Percentiles rank a stretch among this genome's conserved stretches.
phyloP scores from a whole-genome alignment of 2,888 invertebrate genomes.

The Pediacus dermestoides region DNA sequence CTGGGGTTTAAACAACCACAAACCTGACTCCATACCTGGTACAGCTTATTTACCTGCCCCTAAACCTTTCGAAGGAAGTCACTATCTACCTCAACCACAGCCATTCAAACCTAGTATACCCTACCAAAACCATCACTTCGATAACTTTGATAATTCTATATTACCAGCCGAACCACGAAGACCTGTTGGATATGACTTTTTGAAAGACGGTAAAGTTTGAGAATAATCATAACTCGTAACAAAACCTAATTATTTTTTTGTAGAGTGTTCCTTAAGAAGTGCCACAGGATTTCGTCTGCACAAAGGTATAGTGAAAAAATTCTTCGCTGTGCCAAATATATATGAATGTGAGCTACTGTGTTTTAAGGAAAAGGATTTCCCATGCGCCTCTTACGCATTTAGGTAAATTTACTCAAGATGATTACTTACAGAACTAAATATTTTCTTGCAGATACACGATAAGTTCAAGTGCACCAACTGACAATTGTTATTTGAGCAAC shows the following conservation, averaged over 20 bases:
- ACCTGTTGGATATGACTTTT: constrained; percentile 33
- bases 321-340: constrained; percentile 62
- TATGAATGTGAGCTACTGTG: constrained; percentile 76
- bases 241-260: constrained; percentile 21
- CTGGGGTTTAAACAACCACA: constrained; percentile 35
- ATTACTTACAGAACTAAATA: constrained; percentile 13
- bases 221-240: constrained; percentile 7
- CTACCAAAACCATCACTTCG: constrained; percentile 10
- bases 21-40: constrained; percentile 7
- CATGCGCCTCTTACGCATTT: constrained; percentile 74
- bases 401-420: constrained; percentile 55
- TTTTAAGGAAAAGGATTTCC: constrained; percentile 65
- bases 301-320: constrained; percentile 63
- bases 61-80: background rate
- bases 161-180: constrained; percentile 36
- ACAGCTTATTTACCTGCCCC: constrained; percentile 1
- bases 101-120: constrained; percentile 14
- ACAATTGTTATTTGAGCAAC: constrained; percentile 76
- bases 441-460: constrained; percentile 45
- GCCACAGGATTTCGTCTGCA: constrained; percentile 72
- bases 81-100: background rate
- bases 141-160: constrained; percentile 31
- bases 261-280: constrained; percentile 73
- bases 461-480: constrained; percentile 54
- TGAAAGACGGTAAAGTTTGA: constrained; percentile 41